Evolutionary conservation across 2,113 vertebrate species (phyloP).

Genomic region (Alectura lathami): DNA sequence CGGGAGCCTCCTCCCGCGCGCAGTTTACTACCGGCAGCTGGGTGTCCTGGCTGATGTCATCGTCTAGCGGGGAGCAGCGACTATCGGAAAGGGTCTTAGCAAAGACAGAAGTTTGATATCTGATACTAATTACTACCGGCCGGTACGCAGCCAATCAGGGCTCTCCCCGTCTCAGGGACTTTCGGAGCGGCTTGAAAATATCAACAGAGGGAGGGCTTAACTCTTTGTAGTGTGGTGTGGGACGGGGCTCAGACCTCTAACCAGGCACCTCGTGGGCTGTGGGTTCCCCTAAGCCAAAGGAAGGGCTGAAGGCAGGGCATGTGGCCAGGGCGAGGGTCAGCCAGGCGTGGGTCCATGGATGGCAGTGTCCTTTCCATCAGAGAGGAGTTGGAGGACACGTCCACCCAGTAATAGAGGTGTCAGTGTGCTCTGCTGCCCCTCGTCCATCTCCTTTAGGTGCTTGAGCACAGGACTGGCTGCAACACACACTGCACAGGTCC

Average conservation of each 20-base stretch:
- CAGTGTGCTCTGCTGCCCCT: not conserved
- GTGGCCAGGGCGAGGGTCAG: rapidly evolving
- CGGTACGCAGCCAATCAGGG: conserved; percentile 77
- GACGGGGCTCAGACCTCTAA: not conserved
- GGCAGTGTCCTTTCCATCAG: rapidly evolving
- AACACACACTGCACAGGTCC: not conserved
- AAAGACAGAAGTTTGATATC: conserved; percentile 81
- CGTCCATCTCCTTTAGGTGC: rapidly evolving
- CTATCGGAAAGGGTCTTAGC: conserved; percentile 76
- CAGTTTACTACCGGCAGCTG: conserved; percentile 72
- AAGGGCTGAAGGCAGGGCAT: not conserved
- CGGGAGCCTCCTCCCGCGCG: conserved; percentile 80
- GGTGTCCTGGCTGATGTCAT: conserved; percentile 83
- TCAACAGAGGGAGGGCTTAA: conserved; percentile 53
- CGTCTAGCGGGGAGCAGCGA: conserved; percentile 70
- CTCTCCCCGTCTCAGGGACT: conserved; percentile 29
- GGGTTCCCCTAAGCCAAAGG: rapidly evolving
- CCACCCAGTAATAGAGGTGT: rapidly evolving
- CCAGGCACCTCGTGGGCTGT: not conserved
- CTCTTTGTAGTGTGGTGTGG: conserved; percentile 58
- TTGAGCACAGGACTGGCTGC: rapidly evolving
- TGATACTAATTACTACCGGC: conserved; percentile 82
- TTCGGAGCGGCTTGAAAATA: conserved; percentile 33
- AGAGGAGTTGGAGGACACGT: rapidly evolving
- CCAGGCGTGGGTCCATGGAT: not conserved